Conservation (phyloP, 2,888 invertebrate genomes). For the Tuta absoluta region DNA sequence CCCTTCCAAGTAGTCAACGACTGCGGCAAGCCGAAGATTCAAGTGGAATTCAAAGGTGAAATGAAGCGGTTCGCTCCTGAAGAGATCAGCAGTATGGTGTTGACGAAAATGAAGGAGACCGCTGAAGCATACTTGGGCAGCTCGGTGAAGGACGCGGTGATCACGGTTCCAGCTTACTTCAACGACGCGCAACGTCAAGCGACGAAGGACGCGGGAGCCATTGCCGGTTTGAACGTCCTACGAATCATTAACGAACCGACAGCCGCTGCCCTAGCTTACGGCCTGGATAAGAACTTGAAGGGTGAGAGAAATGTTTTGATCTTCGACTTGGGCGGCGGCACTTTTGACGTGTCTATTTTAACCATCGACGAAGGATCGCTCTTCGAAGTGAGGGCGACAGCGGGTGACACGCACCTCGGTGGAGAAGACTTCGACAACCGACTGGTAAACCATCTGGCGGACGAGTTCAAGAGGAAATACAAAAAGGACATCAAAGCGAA, state of each 20-base stretch:
- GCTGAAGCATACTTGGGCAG: conserved; percentile 84
- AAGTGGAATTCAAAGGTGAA: conserved; percentile 80
- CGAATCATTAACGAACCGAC: conserved; percentile 92
- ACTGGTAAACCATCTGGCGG: conserved; percentile 79
- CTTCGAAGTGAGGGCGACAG: conserved; percentile 86
- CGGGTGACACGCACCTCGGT: conserved; percentile 88
- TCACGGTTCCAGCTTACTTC: conserved; percentile 87
- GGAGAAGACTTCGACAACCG: conserved; percentile 83
- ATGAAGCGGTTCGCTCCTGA: conserved; percentile 80
- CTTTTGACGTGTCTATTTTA: conserved; percentile 92
- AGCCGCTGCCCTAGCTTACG: conserved; percentile 88
- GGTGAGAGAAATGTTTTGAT: conserved; percentile 84
- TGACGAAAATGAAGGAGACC: conserved; percentile 87
- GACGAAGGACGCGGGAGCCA: conserved; percentile 86
- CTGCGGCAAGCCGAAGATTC: conserved; percentile 80
- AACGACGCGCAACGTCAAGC: conserved; percentile 84
- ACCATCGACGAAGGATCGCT: conserved; percentile 90
- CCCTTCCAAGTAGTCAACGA: conserved; percentile 84
- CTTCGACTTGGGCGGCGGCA: conserved; percentile 87
- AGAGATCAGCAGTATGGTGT: conserved; percentile 84
- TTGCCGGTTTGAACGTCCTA: conserved; percentile 85
- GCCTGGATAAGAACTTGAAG: conserved; percentile 84
- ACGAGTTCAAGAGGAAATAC: conserved; percentile 83
- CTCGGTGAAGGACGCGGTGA: conserved; percentile 82
- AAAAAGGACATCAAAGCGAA: conserved; percentile 82